These are phyloP conservation scores for Pollimyrus isidori DNA, from an alignment of 2,113 vertebrate species.

Conservation along the genomic window DNA sequence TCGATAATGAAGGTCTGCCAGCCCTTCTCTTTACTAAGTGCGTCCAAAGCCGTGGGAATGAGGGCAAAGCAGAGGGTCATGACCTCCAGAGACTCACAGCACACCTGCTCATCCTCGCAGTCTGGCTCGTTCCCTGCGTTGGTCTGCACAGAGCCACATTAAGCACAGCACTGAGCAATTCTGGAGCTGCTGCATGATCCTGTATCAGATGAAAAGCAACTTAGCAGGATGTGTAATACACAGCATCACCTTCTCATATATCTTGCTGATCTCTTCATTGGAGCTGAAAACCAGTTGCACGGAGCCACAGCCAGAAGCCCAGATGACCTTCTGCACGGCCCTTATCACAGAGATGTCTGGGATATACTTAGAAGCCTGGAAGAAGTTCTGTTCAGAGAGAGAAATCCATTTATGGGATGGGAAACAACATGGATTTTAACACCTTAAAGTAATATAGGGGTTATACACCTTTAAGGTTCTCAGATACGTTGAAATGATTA, in stretches of 20 bases:
- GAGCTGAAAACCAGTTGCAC: slow-evolving; percentile 94
- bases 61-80: slow-evolving; percentile 98
- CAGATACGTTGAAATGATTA: neutral
- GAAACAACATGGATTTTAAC: neutral
- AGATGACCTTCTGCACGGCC: slow-evolving; percentile 95
- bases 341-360: slow-evolving; percentile 97
- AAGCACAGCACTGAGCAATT: neutral
- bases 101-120: slow-evolving; percentile 94
- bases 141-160: slow-evolving; percentile 59
- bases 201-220: neutral
- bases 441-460: neutral
- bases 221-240: neutral
- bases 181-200: neutral
- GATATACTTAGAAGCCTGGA: slow-evolving; percentile 93
- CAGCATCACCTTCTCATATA: slow-evolving; percentile 85
- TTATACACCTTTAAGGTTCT: neutral
- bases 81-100: slow-evolving; percentile 94
- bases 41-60: slow-evolving; percentile 91
- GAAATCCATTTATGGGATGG: neutral
- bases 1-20: slow-evolving; percentile 99
- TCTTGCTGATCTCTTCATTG: slow-evolving; percentile 96
- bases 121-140: slow-evolving; percentile 92
- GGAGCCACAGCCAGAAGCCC: slow-evolving; percentile 94
- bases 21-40: slow-evolving; percentile 96
- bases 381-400: slow-evolving; percentile 49